These are phyloP conservation scores for Trichopria drosophilae DNA, from an alignment of 2,888 invertebrate species.

Conservation along the genomic window DNA sequence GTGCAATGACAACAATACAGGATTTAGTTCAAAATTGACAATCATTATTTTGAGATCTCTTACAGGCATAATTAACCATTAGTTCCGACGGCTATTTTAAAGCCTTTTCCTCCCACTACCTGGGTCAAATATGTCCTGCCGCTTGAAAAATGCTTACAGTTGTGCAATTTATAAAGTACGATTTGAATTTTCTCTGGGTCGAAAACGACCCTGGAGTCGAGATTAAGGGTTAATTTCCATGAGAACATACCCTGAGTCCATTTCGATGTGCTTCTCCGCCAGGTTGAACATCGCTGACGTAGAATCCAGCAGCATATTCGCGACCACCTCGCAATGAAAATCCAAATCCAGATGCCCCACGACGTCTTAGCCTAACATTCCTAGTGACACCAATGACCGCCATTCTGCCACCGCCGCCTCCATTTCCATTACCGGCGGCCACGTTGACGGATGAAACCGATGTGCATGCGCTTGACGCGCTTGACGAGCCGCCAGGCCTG, in stretches of 20 bases:
- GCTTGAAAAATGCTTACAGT: neutral
- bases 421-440: slow-evolving; percentile 48
- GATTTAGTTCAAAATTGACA: no score
- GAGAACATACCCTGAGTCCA: slow-evolving; percentile 80
- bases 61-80: no score
- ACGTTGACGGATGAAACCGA: slow-evolving; percentile 48
- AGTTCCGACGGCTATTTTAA: no score
- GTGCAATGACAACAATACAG: no score
- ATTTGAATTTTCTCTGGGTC: no score
- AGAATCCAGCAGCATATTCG: slow-evolving; percentile 91
- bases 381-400: slow-evolving; percentile 66
- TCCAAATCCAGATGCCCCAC: slow-evolving; percentile 72
- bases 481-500: slow-evolving; percentile 53
- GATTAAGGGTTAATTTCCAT: no score
- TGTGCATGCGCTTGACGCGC: slow-evolving; percentile 47
- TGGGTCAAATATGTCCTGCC: slow-evolving; percentile 17
- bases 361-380: slow-evolving; percentile 62
- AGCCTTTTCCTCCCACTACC: no score
- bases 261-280: slow-evolving; percentile 85
- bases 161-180: no score
- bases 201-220: no score
- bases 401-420: slow-evolving; percentile 59
- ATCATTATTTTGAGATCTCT: no score
- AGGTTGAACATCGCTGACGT: slow-evolving; percentile 83
- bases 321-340: slow-evolving; percentile 84